Evolutionary conservation across 2,113 vertebrate genomes (phyloP).

Genomic region (Ceratotherium simum): DNA sequence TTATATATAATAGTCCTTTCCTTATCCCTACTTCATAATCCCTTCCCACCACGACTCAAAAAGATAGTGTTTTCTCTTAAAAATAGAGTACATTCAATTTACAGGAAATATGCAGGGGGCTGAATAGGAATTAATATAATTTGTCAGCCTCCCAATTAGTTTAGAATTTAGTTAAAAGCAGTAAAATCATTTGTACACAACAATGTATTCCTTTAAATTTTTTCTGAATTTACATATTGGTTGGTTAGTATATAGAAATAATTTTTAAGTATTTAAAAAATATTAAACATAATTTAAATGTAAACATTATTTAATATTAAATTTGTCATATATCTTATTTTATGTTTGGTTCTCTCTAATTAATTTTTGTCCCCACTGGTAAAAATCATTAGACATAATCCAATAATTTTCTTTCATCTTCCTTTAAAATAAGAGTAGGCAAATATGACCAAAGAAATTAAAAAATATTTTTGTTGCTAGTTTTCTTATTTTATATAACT

Average conservation of each 20-base stretch:
- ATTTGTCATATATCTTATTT: neutral
- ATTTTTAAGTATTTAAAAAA: slow-evolving; percentile 7
- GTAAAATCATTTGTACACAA: neutral
- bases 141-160: neutral
- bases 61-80: neutral
- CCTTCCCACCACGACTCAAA: neutral
- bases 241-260: neutral
- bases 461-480: neutral
- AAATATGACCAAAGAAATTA: neutral
- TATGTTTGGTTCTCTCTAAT: neutral
- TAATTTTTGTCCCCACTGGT: neutral
- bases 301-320: neutral
- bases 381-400: neutral
- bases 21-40: accelerated
- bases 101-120: neutral
- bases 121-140: neutral
- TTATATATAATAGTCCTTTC: neutral
- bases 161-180: neutral
- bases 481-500: neutral
- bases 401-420: neutral
- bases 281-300: neutral
- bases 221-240: neutral
- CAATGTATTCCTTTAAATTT: neutral
- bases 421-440: neutral
- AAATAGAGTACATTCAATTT: neutral